A percentile compares a stretch with the other conserved stretches of the same genome.
Evolutionary conservation across 2,888 invertebrate genomes (phyloP).

Genomic region (Bellardia bayeri): DNA sequence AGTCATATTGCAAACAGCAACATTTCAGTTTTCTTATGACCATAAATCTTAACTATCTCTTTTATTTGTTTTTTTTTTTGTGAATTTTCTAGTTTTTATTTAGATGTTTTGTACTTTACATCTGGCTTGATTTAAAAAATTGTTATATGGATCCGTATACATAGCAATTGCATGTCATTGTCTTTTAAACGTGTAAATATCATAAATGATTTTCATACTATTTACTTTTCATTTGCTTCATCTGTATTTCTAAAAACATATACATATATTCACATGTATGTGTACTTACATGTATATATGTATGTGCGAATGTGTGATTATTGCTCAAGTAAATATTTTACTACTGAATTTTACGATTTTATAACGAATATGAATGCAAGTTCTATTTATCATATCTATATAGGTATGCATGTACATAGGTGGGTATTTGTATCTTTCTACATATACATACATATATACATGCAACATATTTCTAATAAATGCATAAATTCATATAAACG

Average conservation of each 20-base stretch:
- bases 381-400: constrained; percentile 10
- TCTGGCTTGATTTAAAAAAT: constrained; percentile 63
- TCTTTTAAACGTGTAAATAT: constrained; percentile 62
- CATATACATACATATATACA: neutral
- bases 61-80: neutral
- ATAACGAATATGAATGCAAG: neutral
- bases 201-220: constrained; percentile 58
- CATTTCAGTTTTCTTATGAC: constrained; percentile 31
- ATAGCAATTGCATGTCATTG: constrained; percentile 63
- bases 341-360: neutral
- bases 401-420: neutral
- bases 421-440: neutral
- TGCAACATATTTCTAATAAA: neutral
- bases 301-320: neutral
- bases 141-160: constrained; percentile 50
- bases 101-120: neutral
- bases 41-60: constrained; percentile 55
- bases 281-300: neutral
- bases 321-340: constrained; percentile 3
- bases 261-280: neutral
- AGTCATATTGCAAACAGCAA: constrained; percentile 29
- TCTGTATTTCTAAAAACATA: neutral
- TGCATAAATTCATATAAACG: constrained; percentile 37
- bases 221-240: constrained; percentile 58
- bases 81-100: constrained; percentile 11